Conservation (phyloP, 2,888 invertebrate species). For the Ptilodon capucinus region DNA sequence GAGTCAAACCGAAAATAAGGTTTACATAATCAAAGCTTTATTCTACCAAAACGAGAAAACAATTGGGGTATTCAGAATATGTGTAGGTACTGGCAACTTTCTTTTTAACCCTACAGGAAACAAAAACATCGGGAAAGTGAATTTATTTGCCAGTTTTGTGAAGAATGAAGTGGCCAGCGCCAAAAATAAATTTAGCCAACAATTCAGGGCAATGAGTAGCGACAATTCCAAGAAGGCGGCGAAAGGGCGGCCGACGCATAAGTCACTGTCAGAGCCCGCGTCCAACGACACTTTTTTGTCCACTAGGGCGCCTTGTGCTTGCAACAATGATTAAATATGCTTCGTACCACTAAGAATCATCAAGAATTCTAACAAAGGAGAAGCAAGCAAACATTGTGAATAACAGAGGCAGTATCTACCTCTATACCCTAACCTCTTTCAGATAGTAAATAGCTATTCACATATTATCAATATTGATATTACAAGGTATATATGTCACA, state of each 20-base stretch:
- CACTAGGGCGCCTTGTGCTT: constrained; percentile 52
- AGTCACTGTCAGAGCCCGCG: constrained; percentile 72
- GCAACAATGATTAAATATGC: constrained; percentile 57
- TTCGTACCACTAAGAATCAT: constrained; percentile 21
- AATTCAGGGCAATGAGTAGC: constrained; percentile 63
- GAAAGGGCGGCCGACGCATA: constrained; percentile 68
- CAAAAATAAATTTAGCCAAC: constrained; percentile 49
- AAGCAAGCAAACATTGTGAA: background rate
- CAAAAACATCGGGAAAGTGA: constrained; percentile 5
- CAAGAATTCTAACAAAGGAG: constrained; percentile 1
- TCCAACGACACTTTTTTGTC: constrained; percentile 63
- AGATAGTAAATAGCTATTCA: too few species aligned
- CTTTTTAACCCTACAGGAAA: background rate
- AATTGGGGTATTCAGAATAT: too few species aligned
- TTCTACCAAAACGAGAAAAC: too few species aligned
- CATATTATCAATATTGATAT: too few species aligned
- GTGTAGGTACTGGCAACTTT: background rate
- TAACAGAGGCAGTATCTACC: too few species aligned
- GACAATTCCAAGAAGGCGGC: constrained; percentile 63
- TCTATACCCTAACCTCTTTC: too few species aligned
- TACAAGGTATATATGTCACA: too few species aligned
- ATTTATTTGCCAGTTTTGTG: constrained; percentile 3
- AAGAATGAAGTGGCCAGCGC: constrained; percentile 17
- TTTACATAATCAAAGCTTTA: too few species aligned
- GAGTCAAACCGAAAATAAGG: too few species aligned